Evolutionary conservation across 2,113 vertebrate genomes (phyloP).

Genomic region (Cynocephalus volans): DNA sequence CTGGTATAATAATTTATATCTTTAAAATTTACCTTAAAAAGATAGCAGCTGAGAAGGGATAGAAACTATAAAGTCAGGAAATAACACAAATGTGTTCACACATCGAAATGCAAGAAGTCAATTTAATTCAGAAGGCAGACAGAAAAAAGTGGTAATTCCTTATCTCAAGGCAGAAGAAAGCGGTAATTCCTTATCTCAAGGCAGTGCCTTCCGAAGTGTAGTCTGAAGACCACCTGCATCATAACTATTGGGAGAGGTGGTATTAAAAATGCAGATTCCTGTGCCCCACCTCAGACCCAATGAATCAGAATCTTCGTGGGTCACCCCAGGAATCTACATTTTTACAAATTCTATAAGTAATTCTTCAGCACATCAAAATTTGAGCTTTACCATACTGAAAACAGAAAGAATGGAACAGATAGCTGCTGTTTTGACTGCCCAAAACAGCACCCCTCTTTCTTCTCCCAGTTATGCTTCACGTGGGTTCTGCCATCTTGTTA

Average conservation of each 20-base stretch:
- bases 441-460: neutral
- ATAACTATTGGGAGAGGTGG: neutral
- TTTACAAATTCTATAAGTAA: neutral
- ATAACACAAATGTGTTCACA: conserved; percentile 21
- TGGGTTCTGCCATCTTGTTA: neutral
- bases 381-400: neutral
- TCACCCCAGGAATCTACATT: neutral
- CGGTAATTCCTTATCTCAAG: neutral
- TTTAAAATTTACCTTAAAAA: neutral
- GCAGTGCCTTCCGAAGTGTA: neutral
- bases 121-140: neutral
- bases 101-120: neutral
- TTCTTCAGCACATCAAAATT: neutral
- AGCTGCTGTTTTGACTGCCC: neutral
- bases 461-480: neutral
- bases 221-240: neutral
- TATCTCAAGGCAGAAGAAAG: neutral
- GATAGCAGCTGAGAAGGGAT: neutral
- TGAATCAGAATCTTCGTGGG: neutral
- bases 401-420: neutral
- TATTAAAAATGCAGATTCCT: neutral
- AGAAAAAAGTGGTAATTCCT: neutral
- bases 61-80: neutral
- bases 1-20: neutral
- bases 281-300: neutral